Base-by-base conservation (phyloP, 2,797 vertebrate species). In the Chelon auratus region DNA sequence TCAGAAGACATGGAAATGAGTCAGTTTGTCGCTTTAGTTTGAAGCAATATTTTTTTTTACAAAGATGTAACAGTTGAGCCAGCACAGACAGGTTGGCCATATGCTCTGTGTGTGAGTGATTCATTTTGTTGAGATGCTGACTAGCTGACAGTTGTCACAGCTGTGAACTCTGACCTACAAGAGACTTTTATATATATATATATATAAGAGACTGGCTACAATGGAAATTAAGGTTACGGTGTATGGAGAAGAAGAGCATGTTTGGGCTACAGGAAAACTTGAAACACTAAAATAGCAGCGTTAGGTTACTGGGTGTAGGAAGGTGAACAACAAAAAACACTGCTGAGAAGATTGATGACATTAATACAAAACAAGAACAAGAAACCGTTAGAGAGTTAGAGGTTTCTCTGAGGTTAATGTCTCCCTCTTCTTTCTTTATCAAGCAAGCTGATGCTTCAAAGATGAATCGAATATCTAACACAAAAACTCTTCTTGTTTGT, bases 11-110 rank as follows among this genome's bases (percentile, higher is more conserved):
- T 4, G 68, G 55, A 76, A 81, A 68, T 69, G 75, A 89, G 39
- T 83, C 70, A 58, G 48, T 83, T 86, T 90, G 80, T 83, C 73
- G 72, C 48, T 42, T 78, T 75, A 64, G 50, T 83, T 81, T 80
- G 67, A 86, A 79, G 83, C 62, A 73, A 62, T 83, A 66, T 78
- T 84, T 33, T 33, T 33, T 33, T 33, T 78, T 59, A 58, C 36
- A 62, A 30, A 75, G 37, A 87, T 72, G 68, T 81, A 83, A 68
- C 60, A 58, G 61, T 61, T 51, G 45, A 43, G 56, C 40, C 37
- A 4, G 80, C 60, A 39, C 48, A 54, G 51, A 75, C 52, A 70
- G 59, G 68, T n/a, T n/a, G 53, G 52, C 51, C 83, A 71, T 72
- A 53, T 72, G 68, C 65, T 79, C 60, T 33, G 36, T 26, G 22